Conservation (phyloP, 2,888 invertebrate genomes). For the Mesorhabditis belari region DNA sequence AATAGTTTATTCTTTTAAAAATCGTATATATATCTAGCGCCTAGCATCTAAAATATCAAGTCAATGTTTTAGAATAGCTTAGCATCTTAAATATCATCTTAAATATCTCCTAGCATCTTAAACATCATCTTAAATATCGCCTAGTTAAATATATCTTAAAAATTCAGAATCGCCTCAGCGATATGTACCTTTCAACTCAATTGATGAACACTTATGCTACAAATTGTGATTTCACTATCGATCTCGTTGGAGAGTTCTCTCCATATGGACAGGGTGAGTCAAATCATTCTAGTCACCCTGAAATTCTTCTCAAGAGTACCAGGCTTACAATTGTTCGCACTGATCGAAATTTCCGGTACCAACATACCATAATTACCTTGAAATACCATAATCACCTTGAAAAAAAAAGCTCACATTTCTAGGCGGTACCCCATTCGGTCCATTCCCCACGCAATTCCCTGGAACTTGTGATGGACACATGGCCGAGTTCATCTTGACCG, state of each 20-base stretch:
- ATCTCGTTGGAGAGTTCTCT: constrained; percentile 46
- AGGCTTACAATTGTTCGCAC: neutral
- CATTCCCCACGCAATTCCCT: constrained; percentile 48
- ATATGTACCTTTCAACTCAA: constrained; percentile 40
- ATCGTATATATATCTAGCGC: too few relatives aligned
- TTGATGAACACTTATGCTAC: constrained; percentile 44
- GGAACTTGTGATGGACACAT: constrained; percentile 34
- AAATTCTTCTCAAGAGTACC: too few relatives aligned
- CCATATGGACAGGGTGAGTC: constrained; percentile 27
- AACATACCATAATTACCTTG: neutral
- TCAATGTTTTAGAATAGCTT: too few relatives aligned
- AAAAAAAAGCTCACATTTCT: neutral
- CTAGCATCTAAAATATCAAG: too few relatives aligned
- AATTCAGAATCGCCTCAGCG: constrained; percentile 34
- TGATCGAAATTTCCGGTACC: neutral
- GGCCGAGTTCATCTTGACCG: constrained; percentile 44
- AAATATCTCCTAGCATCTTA: too few relatives aligned
- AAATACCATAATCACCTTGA: neutral
- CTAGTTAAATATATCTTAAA: neutral
- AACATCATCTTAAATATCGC: too few relatives aligned
- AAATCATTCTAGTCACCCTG: neutral
- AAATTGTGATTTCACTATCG: constrained; percentile 44
- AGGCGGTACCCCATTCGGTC: constrained; percentile 41
- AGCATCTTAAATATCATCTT: too few relatives aligned
- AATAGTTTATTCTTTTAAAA: too few relatives aligned